Evolutionary conservation across 2,888 invertebrate species (phyloP).

Genomic region (Dynastes maya): DNA sequence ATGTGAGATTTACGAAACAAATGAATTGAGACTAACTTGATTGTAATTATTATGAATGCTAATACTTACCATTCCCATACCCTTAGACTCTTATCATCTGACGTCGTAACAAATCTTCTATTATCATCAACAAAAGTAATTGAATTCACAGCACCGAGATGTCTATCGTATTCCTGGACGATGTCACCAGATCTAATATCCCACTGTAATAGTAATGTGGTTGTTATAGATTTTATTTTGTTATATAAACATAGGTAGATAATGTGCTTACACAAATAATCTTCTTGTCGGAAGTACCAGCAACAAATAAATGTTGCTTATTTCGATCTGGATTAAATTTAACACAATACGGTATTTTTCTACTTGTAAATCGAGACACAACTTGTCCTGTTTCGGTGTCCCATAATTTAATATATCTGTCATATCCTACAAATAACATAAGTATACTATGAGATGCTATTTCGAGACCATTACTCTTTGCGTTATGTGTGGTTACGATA

Average conservation of each 20-base stretch:
- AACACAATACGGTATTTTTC: conserved; percentile 98
- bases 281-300: conserved; percentile 99
- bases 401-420: conserved; percentile 98
- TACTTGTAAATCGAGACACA: conserved; percentile 90
- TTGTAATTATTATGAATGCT: not conserved
- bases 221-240: not conserved
- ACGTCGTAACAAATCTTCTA: conserved; percentile 97
- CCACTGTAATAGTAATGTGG: conserved; percentile 79
- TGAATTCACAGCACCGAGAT: conserved; percentile 98
- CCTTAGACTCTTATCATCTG: conserved; percentile 98
- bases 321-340: conserved; percentile 98
- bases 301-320: conserved; percentile 97
- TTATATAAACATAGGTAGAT: not conserved
- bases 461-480: not conserved
- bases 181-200: conserved; percentile 95
- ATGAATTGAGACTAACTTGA: not conserved
- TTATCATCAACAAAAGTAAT: conserved; percentile 99
- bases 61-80: conserved; percentile 96
- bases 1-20: no score
- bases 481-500: not conserved
- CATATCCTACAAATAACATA: conserved; percentile 79
- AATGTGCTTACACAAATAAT: conserved; percentile 91
- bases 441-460: not conserved
- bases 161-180: conserved; percentile 98
- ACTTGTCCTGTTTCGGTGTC: conserved; percentile 97